A percentile compares a stretch with the other conserved stretches of the same genome.
phyloP scores from a whole-genome alignment of 2,888 invertebrate genomes.

The Blastobasis adustella region DNA sequence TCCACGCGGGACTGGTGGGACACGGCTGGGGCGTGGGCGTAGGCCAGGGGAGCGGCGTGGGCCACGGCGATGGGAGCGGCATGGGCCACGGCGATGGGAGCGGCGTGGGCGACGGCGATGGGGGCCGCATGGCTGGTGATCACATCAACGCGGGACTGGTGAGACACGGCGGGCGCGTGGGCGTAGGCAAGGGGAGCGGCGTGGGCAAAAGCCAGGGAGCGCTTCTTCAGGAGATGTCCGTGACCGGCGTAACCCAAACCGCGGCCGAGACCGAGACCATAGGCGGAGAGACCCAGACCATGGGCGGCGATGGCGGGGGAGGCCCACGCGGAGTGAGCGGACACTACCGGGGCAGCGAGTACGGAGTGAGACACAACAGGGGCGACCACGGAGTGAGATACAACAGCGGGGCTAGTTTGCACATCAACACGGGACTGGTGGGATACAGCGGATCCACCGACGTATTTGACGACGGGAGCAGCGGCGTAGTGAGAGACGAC shows the following conservation, averaged over 20 bases:
- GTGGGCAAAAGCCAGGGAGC: conserved; percentile 27
- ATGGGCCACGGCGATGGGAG: conserved; percentile 31
- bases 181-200: conserved; percentile 15
- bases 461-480: conserved; percentile 22
- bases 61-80: conserved; percentile 17
- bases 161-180: conserved; percentile 17
- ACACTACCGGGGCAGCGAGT: conserved; percentile 14
- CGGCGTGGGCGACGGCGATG: conserved; percentile 36
- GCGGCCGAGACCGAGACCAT: conserved; percentile 7
- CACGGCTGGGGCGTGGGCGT: conserved; percentile 51
- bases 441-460: conserved; percentile 40
- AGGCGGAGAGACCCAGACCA: conserved; percentile 10
- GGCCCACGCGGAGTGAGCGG: conserved; percentile 13
- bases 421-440: conserved; percentile 54
- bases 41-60: conserved; percentile 24
- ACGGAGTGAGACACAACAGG: conserved; percentile 38
- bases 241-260: conserved; percentile 14
- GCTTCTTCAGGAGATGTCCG: conserved; percentile 32
- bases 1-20: conserved; percentile 64
- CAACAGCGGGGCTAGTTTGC: conserved; percentile 24
- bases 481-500: conserved; percentile 5
- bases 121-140: conserved; percentile 21
- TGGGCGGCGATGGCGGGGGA: conserved; percentile 17
- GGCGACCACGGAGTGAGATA: conserved; percentile 24
- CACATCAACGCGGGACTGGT: conserved; percentile 16